phyloP scores from a whole-genome alignment of 2,888 invertebrate genomes.

The Ephialtes manifestator region DNA sequence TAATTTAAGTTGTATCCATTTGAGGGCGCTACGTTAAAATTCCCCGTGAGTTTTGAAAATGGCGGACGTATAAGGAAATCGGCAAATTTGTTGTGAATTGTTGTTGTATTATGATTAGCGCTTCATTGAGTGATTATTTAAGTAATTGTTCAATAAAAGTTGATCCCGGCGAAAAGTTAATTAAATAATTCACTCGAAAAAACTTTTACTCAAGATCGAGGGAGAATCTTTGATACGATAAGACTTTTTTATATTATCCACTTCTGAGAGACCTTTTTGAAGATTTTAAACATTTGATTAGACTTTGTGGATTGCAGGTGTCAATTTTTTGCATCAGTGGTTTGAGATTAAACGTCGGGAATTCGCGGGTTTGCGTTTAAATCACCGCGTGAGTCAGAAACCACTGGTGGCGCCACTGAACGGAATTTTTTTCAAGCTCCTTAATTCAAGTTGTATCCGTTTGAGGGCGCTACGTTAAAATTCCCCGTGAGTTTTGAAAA shows the following conservation, averaged over 20 bases:
- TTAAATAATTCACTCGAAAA: neutral
- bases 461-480: slow-evolving; percentile 24
- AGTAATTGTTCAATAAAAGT: too few relatives aligned
- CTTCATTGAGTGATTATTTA: neutral
- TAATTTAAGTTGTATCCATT: neutral
- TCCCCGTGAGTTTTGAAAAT: slow-evolving; percentile 59
- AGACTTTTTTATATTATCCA: neutral
- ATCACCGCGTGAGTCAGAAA: neutral
- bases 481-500: slow-evolving; percentile 56
- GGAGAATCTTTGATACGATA: neutral
- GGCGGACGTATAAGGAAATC: slow-evolving; percentile 50
- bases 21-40: slow-evolving; percentile 23
- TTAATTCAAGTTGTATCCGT: neutral
- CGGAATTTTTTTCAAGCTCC: neutral
- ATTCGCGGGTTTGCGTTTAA: too few relatives aligned
- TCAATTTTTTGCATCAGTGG: neutral
- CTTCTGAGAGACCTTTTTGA: neutral
- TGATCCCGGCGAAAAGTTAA: too few relatives aligned
- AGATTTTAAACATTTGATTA: neutral
- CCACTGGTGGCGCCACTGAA: neutral
- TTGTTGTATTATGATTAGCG: slow-evolving; percentile 31
- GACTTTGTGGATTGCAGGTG: neutral
- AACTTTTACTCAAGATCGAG: neutral
- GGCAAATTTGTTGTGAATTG: slow-evolving; percentile 15
- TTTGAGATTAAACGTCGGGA: neutral